Evolutionary conservation across 2,113 vertebrate species (phyloP).

Genomic region (Gobius niger): DNA sequence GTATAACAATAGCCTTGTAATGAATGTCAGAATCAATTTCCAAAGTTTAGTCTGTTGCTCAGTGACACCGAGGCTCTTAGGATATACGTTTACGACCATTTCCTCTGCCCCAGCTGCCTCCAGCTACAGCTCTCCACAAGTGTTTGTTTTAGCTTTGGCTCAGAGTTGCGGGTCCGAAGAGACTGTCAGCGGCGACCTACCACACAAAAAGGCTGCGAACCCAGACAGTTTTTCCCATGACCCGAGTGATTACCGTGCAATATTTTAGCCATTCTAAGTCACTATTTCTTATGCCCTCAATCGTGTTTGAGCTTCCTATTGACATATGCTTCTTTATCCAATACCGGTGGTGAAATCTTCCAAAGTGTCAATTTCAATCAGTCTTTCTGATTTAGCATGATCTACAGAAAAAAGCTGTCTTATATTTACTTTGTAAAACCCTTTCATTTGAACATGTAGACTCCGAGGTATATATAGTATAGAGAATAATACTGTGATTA

Average conservation of each 20-base stretch:
- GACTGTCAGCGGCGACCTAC: not conserved
- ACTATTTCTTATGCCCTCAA: not conserved
- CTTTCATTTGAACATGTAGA: too few species aligned
- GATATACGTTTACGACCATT: slow-evolving; percentile 6
- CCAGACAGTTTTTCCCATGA: not conserved
- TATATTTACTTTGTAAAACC: too few species aligned
- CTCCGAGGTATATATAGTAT: too few species aligned
- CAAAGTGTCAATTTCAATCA: too few species aligned
- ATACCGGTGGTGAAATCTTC: too few species aligned
- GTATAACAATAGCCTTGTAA: slow-evolving; percentile 30
- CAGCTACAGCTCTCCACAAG: not conserved
- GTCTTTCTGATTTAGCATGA: too few species aligned
- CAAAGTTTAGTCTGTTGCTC: slow-evolving; percentile 3
- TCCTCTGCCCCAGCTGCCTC: not conserved
- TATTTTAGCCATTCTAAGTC: not conserved
- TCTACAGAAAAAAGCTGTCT: too few species aligned
- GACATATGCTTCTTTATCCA: not conserved
- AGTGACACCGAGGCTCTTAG: slow-evolving; percentile 1
- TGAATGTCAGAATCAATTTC: slow-evolving; percentile 12
- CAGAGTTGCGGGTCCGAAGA: not conserved
- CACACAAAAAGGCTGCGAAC: not conserved
- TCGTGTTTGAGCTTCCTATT: not conserved
- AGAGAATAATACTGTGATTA: too few species aligned
- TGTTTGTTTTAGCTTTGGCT: slow-evolving; percentile 6
- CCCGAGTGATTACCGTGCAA: not conserved